phyloP scores from a whole-genome alignment of 2,888 invertebrate genomes.

The Cantharis rufa region DNA sequence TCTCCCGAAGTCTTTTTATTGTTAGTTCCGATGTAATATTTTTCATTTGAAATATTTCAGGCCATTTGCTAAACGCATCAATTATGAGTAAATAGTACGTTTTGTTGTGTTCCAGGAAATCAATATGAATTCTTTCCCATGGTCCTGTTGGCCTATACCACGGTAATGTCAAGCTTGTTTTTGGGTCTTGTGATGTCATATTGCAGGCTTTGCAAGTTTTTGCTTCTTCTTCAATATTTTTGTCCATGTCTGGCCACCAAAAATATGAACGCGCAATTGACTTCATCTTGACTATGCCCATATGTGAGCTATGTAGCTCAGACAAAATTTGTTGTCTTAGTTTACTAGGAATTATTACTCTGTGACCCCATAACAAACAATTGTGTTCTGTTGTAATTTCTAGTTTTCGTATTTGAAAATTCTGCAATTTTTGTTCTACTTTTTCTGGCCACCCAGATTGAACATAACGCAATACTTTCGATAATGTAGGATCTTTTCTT shows the following conservation, averaged over 20 bases:
- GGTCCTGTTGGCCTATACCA: neutral
- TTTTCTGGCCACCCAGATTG: neutral
- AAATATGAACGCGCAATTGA: slow-evolving; percentile 5
- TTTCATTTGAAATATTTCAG: neutral
- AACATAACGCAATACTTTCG: neutral
- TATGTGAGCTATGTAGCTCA: slow-evolving; percentile 17
- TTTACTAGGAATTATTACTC: slow-evolving; percentile 3
- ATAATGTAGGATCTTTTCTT: neutral
- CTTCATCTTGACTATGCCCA: slow-evolving; percentile 27
- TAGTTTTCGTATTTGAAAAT: too few relatives aligned
- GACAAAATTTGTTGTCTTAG: slow-evolving; percentile 7
- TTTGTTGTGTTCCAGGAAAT: neutral
- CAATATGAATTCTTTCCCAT: neutral
- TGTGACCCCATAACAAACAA: slow-evolving; percentile 26
- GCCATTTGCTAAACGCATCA: neutral
- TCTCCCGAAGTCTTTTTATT: neutral
- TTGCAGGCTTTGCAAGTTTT: neutral
- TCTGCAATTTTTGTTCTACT: neutral
- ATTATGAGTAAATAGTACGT: neutral
- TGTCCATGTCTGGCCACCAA: slow-evolving; percentile 20
- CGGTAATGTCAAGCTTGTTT: neutral
- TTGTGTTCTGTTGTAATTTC: neutral
- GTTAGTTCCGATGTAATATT: neutral
- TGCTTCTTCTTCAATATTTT: neutral
- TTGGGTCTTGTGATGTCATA: neutral